Percentiles rank a stretch among this genome's conserved stretches.
phyloP scores from a whole-genome alignment of 2,797 vertebrate species.

The Alfaro cultratus region DNA sequence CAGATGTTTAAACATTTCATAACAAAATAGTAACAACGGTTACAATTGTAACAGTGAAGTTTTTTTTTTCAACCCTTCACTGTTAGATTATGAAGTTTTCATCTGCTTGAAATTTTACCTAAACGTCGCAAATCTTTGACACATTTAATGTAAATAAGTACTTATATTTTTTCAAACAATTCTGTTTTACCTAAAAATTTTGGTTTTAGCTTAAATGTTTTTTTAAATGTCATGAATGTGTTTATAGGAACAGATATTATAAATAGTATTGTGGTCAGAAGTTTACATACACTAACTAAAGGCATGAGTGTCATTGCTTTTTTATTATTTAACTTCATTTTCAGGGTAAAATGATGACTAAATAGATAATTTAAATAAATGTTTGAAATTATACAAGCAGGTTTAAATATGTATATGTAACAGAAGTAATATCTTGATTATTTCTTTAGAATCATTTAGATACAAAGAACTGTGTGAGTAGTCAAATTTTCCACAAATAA shows the following conservation, averaged over 20 bases:
- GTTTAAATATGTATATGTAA: too few relatives aligned
- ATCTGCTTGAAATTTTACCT: background rate
- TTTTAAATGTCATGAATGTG: background rate
- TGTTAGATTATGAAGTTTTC: background rate
- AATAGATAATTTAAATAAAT: background rate
- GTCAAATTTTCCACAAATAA: background rate
- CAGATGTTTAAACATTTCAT: background rate
- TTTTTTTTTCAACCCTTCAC: too few relatives aligned
- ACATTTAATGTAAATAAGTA: background rate
- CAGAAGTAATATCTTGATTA: too few relatives aligned
- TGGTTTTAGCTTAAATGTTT: too few relatives aligned
- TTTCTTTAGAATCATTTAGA: background rate
- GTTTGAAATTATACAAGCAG: background rate
- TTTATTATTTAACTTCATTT: too few relatives aligned
- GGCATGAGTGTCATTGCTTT: too few relatives aligned
- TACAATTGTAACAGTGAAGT: background rate
- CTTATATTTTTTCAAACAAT: background rate
- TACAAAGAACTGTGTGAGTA: background rate
- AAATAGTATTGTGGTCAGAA: too few relatives aligned
- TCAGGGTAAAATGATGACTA: background rate
- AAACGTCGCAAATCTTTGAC: background rate
- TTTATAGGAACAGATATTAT: too few relatives aligned
- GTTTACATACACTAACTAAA: too few relatives aligned
- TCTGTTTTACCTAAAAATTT: background rate
- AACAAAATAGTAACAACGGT: background rate